Percentiles rank a stretch among this genome's conserved stretches.
Evolutionary conservation across 1,140 invertebrate genomes (phyloP).

Genomic region (Pissodes strobi): DNA sequence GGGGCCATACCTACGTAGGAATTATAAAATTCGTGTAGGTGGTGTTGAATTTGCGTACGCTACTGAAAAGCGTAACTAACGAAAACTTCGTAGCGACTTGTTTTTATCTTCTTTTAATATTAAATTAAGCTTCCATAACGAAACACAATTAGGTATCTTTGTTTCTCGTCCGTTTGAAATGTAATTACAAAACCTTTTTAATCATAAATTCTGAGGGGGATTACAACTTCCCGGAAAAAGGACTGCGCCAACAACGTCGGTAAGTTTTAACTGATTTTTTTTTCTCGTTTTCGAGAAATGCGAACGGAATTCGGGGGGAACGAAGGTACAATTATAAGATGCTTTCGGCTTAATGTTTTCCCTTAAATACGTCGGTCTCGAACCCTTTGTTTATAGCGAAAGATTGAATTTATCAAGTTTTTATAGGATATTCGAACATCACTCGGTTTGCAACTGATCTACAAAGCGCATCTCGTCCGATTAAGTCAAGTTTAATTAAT

Average conservation of each 20-base stretch:
- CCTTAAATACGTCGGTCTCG: too few relatives aligned
- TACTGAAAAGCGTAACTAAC: too few relatives aligned
- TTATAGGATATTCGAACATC: too few relatives aligned
- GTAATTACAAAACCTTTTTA: conserved; percentile 39
- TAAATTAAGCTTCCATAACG: conserved; percentile 38
- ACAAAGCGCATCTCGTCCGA: conserved; percentile 3
- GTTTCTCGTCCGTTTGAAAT: conserved; percentile 37
- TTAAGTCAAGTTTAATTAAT: conserved; percentile 3
- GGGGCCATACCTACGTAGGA: too few relatives aligned
- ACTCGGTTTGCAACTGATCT: background rate
- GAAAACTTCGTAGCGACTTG: conserved; percentile 19
- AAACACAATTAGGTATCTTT: conserved; percentile 38
- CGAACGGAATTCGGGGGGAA: conserved; percentile 4
- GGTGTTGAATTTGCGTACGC: too few relatives aligned
- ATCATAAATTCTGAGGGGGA: conserved; percentile 34
- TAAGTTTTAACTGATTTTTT: conserved; percentile 32
- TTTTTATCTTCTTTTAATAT: conserved; percentile 35
- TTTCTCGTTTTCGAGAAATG: background rate
- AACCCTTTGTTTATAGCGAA: too few relatives aligned
- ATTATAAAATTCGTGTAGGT: too few relatives aligned
- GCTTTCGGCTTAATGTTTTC: conserved; percentile 16
- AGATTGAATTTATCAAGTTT: too few relatives aligned
- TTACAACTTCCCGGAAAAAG: conserved; percentile 24
- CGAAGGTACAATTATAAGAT: conserved; percentile 26
- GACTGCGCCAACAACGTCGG: conserved; percentile 13